Base-by-base conservation (phyloP, 2,113 vertebrate genomes). In the Anas platyrhynchos region DNA sequence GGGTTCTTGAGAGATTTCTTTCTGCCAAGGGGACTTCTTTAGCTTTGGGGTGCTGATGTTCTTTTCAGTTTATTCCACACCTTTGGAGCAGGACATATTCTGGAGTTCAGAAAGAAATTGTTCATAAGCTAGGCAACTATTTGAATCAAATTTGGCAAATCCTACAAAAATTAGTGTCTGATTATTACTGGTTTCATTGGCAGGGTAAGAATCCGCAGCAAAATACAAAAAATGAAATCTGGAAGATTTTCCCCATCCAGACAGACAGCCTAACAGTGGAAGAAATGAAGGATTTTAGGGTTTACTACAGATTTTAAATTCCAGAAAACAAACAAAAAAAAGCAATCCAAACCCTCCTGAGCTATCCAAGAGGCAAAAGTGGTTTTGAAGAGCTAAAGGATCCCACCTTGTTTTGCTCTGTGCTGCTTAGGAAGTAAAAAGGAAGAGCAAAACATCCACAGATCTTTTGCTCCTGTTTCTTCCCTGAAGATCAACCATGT, bases 301-400 rank as follows among this genome's bases (percentile, higher is more conserved):
- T 62, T 88, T 46, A 32, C 2, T 52, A 75, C 14, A 71, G 14
- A 32, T 69, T 77, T n/a, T 25, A 73, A 83, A 88, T 79, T 50
- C 80, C 79, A 62, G 31, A 17, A 5, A 27, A 72, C 75, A 23
- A 5, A 0, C 8, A 34, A 61, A 73, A 81, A 25, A 6, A 0
- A 0, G 5, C 3, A 0, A 0, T 2, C 15, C 11, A 59, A 65
- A 72, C 44, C 17, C 18, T 48, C 44, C 27, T 20, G 4, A 25
- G n/a, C 55, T 79, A 78, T 31, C 17, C 56, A 78, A 71, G n/a
- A 74, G 23, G 34, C 16, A 71, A 36, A 81, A 83, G 34, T 52
- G 34, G n/a, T 22, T 78, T 68, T 69, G 22, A 85, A 82, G 11
- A 75, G 58, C 8, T 27, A 48, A 69, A 73, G 17, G 26, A 91